These are phyloP conservation scores for Hydroisotoma schaefferi DNA, from an alignment of 2,888 invertebrate genomes.

Conservation along the genomic window DNA sequence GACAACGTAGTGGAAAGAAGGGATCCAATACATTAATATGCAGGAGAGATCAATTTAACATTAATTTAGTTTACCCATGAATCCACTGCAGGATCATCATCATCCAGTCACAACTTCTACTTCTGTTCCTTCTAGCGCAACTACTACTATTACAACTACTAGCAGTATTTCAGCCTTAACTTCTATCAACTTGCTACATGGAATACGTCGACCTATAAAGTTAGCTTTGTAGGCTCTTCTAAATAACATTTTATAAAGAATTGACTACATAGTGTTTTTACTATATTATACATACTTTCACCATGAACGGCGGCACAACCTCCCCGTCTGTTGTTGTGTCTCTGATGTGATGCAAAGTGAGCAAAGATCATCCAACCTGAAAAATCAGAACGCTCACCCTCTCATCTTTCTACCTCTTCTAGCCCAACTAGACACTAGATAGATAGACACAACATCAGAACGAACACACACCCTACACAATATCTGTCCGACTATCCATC, in stretches of 20 bases:
- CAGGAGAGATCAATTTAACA: constrained; percentile 39
- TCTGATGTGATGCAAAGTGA: constrained; percentile 29
- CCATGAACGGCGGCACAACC: not conserved
- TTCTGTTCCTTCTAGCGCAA: too few species aligned
- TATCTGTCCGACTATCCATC: not conserved
- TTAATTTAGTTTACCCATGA: constrained; percentile 37
- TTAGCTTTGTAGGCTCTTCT: too few species aligned
- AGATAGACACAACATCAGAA: too few species aligned
- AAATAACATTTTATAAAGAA: too few species aligned
- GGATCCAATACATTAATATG: constrained; percentile 19
- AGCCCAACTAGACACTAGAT: too few species aligned
- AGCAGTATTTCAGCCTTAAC: too few species aligned
- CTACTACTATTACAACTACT: too few species aligned
- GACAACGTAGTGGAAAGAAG: not conserved
- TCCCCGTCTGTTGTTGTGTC: constrained; percentile 9
- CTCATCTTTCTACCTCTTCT: constrained; percentile 17
- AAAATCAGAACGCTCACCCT: constrained; percentile 43
- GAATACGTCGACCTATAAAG: too few species aligned
- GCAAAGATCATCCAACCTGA: constrained; percentile 48
- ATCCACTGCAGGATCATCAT: too few species aligned
- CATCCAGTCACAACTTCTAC: too few species aligned
- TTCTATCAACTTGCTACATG: too few species aligned
- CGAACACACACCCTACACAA: not conserved
- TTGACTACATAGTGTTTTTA: not conserved
- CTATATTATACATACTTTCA: not conserved